phyloP scores from a whole-genome alignment of 2,797 vertebrate species.

The Centropyge bicolor region DNA sequence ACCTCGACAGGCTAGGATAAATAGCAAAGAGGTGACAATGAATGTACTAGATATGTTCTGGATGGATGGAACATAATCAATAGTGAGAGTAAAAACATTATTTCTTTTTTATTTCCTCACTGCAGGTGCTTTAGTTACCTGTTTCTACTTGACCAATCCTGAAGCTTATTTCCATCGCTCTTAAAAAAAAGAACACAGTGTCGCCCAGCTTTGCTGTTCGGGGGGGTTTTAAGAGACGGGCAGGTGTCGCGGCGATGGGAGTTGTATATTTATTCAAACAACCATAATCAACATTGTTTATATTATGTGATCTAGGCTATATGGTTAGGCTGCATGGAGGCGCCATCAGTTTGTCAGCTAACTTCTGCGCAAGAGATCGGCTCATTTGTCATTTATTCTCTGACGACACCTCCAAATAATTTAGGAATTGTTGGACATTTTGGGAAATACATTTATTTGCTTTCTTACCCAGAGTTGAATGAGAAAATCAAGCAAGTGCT shows the following conservation, averaged over 20 bases:
- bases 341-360: constrained; percentile 53
- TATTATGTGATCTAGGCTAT: constrained; percentile 50
- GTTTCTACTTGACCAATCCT: constrained; percentile 58
- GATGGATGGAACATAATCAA: constrained; percentile 75
- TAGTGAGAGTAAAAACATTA: constrained; percentile 52
- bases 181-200: constrained; percentile 37
- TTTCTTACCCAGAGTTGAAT: neutral
- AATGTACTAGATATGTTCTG: constrained; percentile 93
- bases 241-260: constrained; percentile 36
- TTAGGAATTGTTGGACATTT: constrained; percentile 8
- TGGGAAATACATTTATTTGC: no score
- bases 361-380: constrained; percentile 27
- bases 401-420: constrained; percentile 15
- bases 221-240: constrained; percentile 20
- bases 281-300: constrained; percentile 61
- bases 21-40: constrained; percentile 93
- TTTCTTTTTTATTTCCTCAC: constrained; percentile 38
- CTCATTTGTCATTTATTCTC: constrained; percentile 31
- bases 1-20: constrained; percentile 91
- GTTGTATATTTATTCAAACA: constrained; percentile 72
- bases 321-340: constrained; percentile 47
- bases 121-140: constrained; percentile 58
- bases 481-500: neutral
- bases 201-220: constrained; percentile 41
- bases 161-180: constrained; percentile 54